Evolutionary conservation across 2,113 vertebrate species (phyloP), one percentile per base, ranked within the genome.

Genomic region (Phalacrocorax aristotelis): DNA sequence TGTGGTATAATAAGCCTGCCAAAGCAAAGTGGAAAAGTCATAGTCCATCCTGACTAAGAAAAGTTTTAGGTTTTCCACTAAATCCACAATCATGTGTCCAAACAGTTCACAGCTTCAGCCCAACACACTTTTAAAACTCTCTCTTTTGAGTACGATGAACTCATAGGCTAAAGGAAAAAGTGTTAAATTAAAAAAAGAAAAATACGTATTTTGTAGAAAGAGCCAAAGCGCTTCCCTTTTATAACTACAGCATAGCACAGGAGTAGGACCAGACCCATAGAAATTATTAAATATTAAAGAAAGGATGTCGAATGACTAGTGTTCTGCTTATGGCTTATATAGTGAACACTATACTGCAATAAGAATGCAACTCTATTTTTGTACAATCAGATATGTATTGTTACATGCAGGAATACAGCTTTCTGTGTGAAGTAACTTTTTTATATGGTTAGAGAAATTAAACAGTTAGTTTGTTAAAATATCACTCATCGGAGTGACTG

Each of bases 251-350:
- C 54, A 15, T 15, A 87, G 34, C 30, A 55, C 5, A 38, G 4
- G 60, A 88, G 11, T 71, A 88, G 36, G 71, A 89, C 30, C 19
- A 23, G 27, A 92, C 18, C 3, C 6, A 70, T n/a, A 14, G 38
- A 92, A 91, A 78, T 74, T 51, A 95, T 65, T 86, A 72, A 75
- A 64, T 57, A 90, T 82, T 95, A 97, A 84, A 58, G 16, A 86
- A 78, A 76, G n/a, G 3, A 19, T 55, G 15, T 55, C 81, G 84
- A 82, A 92, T 68, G 21, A 71, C 7, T 23, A n/a, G 9, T n/a
- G 13, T 52, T 36, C 64, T 60, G 20, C 22, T 88, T 85, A 26
- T 55, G 38, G 20, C 5, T 92, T 70, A 55, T 69, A 34, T 36
- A n/a, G 25, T 62, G 21, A 38, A 22, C 4, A 10, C 16, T 64